phyloP scores from a whole-genome alignment of 1,140 invertebrate species.

The Nebria ingens region DNA sequence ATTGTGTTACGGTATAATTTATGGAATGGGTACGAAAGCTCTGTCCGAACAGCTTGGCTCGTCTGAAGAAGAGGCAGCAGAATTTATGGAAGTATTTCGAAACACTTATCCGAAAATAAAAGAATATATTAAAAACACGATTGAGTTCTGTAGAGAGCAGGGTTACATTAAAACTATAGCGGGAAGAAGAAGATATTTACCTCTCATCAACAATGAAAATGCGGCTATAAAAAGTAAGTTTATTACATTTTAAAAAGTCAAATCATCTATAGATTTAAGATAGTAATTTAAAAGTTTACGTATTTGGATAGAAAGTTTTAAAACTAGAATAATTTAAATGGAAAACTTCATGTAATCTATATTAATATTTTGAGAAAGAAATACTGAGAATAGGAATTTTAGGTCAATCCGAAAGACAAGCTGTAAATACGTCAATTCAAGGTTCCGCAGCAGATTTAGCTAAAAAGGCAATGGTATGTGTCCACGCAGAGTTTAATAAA shows the following conservation, averaged over 20 bases:
- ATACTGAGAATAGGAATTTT: too few relatives aligned
- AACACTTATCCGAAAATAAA: slow-evolving; percentile 64
- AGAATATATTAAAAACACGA: slow-evolving; percentile 51
- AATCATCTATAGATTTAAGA: slow-evolving; percentile 2
- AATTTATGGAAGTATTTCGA: slow-evolving; percentile 77
- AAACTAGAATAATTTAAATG: too few relatives aligned
- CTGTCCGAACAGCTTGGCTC: slow-evolving; percentile 74
- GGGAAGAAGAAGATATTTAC: slow-evolving; percentile 67
- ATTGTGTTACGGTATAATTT: slow-evolving; percentile 94
- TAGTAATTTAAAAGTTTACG: background rate
- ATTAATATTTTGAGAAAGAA: too few relatives aligned
- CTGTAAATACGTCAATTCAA: slow-evolving; percentile 90
- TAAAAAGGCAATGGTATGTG: slow-evolving; percentile 78
- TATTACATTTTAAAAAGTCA: background rate
- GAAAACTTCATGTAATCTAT: too few relatives aligned
- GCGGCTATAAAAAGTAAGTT: slow-evolving; percentile 46
- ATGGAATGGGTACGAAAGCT: slow-evolving; percentile 87
- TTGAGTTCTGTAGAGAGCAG: slow-evolving; percentile 55
- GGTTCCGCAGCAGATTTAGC: slow-evolving; percentile 92
- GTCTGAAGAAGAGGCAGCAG: slow-evolving; percentile 65
- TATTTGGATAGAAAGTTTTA: too few relatives aligned
- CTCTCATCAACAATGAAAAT: slow-evolving; percentile 59
- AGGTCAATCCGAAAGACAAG: slow-evolving; percentile 89
- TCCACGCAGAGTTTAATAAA: slow-evolving; percentile 47
- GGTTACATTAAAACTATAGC: slow-evolving; percentile 79